Base-by-base conservation (phyloP, 1,140 invertebrate genomes). In the Phymastichus coffea region DNA sequence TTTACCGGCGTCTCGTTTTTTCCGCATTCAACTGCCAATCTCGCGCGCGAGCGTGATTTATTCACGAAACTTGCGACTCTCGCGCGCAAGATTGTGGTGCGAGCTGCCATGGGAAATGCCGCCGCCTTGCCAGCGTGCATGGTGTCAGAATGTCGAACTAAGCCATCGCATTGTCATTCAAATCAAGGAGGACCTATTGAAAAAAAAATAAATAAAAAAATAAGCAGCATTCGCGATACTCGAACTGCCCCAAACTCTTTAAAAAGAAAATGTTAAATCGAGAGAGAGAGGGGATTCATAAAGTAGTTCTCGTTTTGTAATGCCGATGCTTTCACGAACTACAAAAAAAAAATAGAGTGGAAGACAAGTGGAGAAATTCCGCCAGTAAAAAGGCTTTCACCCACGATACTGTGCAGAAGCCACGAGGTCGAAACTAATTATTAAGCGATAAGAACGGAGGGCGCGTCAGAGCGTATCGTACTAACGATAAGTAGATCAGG, bases 31-130 rank as follows among this genome's bases (percentile, higher is more conserved):
- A 53, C 51, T 53, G 51, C 37, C 51, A 53, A 53, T 53, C 38
- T n/a, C 14, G 25, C 22, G 38, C 17, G 28, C 49, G n/a, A n/a
- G n/a, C 23, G 22, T 61, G 46, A 57, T 61, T 64, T 64, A 64
- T 64, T 64, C 63, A 61, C 40, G 37, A 64, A 37, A 61, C 30
- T 55, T 26, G 12, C 44, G 22, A 47, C 19, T 38, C 19, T 26
- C 17, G 28, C 46, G 23, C 25, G 19, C 9, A 15, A 33, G 15
- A 56, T 47, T 47, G 47, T 54, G 43, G 52, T n/a, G 10, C 44
- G 20, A 26, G 23, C 23, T 14, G 19, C 35, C 12, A 37, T 3
- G 15, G 19, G 12, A 6, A 15, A 6, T 20, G 3, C 14, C 1
- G 14, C 1, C 35, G 7, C 17, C 41, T 54, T 38, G 28, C 15